Base-by-base conservation (phyloP, 1,140 invertebrate genomes). In the Drosophila varians region DNA sequence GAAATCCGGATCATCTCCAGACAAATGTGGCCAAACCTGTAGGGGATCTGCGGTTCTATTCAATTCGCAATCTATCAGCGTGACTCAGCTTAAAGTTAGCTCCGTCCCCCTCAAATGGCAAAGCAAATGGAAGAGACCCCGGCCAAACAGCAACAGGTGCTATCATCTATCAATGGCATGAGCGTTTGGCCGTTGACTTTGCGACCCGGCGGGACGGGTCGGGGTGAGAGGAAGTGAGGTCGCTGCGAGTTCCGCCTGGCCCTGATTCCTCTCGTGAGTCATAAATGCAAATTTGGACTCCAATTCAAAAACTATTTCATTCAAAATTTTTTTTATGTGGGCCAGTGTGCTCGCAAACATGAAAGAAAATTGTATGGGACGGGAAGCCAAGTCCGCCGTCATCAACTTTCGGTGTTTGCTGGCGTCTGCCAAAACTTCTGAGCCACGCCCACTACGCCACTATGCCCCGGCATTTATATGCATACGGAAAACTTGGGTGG, bases 281-380 rank as follows among this genome's bases (percentile, higher is more conserved):
- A 84, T 86, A 86, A 84, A 84, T 84, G 72, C 76, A 86, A 84
- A 84, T 69, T 60, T 21, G n/a, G 31, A 46, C 62, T 71, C 54
- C 45, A 38, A 58, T 55, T 42, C 36, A 36, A 60, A 86, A 86
- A 86, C 80, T 76, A 84, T 70, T 80, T 69, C 55, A 84, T 86
- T 86, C 61, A 68, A 77, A 74, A 58, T 74, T 61, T 53, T 45
- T 64, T 75, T 40, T 61, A 49, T 46, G 51, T 60, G 45, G 21
- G 34, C 14, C 25, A 12, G 11, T 3, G 28, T 34, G 43, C n/a
- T n/a, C n/a, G 62, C 45, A 49, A 69, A 51, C 28, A 21, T 34
- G 16, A 26, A 42, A 19, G 21, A 1, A 5, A 23, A 40, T 40
- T 14, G 36, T 12, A 3, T 14, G 23, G 18, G 16, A 18, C 21